These are phyloP conservation scores for Hexactinellida sp. DNA, from an alignment of 37 sponge, comb jelly and placozoan genomes.

Conservation along the genomic window DNA sequence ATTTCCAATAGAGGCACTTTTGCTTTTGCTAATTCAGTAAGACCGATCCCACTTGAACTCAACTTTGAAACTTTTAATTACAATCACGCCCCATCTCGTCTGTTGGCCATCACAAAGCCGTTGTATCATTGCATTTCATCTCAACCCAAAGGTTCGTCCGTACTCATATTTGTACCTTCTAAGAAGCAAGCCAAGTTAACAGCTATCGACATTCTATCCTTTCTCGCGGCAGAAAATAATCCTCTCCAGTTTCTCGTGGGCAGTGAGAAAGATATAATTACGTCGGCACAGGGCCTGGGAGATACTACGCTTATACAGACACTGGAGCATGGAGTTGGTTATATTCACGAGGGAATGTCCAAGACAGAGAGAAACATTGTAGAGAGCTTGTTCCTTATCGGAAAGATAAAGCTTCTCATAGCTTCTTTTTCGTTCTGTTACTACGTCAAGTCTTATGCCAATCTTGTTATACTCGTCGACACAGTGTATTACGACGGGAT, in stretches of 20 bases:
- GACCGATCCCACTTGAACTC: slow-evolving; percentile 94
- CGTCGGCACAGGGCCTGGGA: neutral
- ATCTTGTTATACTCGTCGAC: slow-evolving; percentile 95
- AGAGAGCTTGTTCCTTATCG: slow-evolving; percentile 74
- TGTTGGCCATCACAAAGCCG: slow-evolving; percentile 92
- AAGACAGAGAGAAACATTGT: slow-evolving; percentile 72
- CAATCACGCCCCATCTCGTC: slow-evolving; percentile 86
- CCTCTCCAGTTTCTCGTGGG: slow-evolving; percentile 92
- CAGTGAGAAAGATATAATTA: slow-evolving; percentile 49
- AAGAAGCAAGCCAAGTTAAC: slow-evolving; percentile 91
- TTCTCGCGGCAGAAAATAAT: slow-evolving; percentile 68
- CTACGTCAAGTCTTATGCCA: slow-evolving; percentile 53
- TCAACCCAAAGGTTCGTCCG: slow-evolving; percentile 37
- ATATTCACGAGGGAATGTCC: slow-evolving; percentile 89
- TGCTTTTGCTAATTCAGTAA: slow-evolving; percentile 86
- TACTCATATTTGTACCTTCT: slow-evolving; percentile 90
- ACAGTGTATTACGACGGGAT: slow-evolving; percentile 95
- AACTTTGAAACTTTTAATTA: slow-evolving; percentile 81
- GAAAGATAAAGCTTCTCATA: slow-evolving; percentile 63
- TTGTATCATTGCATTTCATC: slow-evolving; percentile 77
- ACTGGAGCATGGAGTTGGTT: slow-evolving; percentile 76
- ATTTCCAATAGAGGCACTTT: slow-evolving; percentile 60
- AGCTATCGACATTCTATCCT: slow-evolving; percentile 87
- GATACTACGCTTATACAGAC: slow-evolving; percentile 70
- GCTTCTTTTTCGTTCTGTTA: slow-evolving; percentile 72